Evolutionary conservation across 2,797 vertebrate genomes (phyloP), one percentile per base, ranked within the genome.

Genomic region (Agapornis canus): DNA sequence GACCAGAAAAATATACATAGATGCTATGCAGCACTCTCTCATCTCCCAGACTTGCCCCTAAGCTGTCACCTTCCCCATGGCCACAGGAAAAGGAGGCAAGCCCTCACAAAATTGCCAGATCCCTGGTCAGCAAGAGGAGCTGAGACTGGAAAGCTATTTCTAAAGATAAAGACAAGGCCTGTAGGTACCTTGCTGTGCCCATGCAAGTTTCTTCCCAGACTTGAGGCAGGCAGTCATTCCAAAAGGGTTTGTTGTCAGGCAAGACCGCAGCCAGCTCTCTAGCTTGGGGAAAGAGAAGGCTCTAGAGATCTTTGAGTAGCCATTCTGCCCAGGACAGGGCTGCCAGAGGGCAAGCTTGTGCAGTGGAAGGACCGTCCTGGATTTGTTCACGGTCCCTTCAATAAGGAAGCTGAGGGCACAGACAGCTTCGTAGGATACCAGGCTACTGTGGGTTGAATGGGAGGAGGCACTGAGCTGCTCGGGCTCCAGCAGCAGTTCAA

Each of bases 401-500:
- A 99, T 95, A 59, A 99, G 98, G 84, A 99, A 97, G 69, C 98
- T 97, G 66, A 99, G 97, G 11, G 99, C 98, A 73, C 93, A 90
- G 52, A 99, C 66, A 0, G 98, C 98, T 56, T 99, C 98, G 2
- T 92, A 90, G 21, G 99, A 98, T 37, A 99, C 97, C 94, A 98
- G 94, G 68, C 98, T 98, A 56, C 97, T 98, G 61, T 94, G 97
- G 11, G 96, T 95, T 5, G 96, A 97, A 48, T 98, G 98, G 77
- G 91, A 97, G 3, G 98, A 98, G 25, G 97, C 85, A 5, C 97
- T 97, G 68, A 99, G 98, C 95, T 99, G 98, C 31, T 98, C 98
- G 0, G 99, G 99, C 81, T 99, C 99, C 96, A 99, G 96, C 80
- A 99, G 97, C 91, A 99, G 97, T 95, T 99, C 99, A 97, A 99